Evolutionary conservation across 2,113 vertebrate species (phyloP).

Genomic region (Odobenus rosmarus): DNA sequence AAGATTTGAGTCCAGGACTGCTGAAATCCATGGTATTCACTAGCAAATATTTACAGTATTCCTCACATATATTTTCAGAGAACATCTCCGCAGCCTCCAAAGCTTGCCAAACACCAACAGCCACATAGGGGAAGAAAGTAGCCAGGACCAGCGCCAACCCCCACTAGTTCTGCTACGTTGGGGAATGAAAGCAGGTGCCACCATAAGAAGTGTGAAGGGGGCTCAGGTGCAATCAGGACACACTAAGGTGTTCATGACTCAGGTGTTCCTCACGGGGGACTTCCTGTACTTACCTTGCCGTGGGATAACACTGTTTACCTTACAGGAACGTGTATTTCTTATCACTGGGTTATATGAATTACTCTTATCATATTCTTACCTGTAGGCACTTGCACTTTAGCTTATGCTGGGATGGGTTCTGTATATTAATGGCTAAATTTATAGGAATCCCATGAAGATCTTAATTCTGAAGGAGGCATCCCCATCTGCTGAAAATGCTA

Average conservation of each 20-base stretch:
- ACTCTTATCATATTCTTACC: neutral
- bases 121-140: rapidly evolving
- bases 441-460: neutral
- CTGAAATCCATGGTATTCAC: no score
- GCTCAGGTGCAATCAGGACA: neutral
- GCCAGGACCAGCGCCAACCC: neutral
- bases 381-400: neutral
- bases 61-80: neutral
- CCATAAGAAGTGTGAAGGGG: rapidly evolving
- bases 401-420: neutral
- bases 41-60: rapidly evolving
- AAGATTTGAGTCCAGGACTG: neutral
- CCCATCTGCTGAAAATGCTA: neutral
- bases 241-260: neutral
- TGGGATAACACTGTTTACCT: no score
- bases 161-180: neutral
- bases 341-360: neutral
- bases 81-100: neutral
- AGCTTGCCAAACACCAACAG: no score
- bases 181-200: no score
- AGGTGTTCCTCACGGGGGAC: neutral
- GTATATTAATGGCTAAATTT: neutral
- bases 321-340: neutral
- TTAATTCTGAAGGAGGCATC: neutral
- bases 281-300: rapidly evolving